A percentile compares a stretch with the other conserved stretches of the same genome.
Conservation (phyloP, 2,888 invertebrate genomes). For the Apodemia mormo region DNA sequence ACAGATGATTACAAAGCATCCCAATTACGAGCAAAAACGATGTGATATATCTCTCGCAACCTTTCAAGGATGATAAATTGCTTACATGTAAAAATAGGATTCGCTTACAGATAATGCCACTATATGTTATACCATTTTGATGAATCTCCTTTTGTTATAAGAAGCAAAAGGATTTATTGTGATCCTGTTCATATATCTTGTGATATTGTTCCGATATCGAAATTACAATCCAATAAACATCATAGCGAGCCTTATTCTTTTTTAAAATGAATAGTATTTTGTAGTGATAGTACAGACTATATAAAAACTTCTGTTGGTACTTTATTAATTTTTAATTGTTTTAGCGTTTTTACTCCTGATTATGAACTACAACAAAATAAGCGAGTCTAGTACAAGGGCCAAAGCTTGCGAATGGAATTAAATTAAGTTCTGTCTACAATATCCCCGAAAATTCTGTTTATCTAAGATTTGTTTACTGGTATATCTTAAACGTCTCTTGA, state of each 20-base stretch:
- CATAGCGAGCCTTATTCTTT: no score
- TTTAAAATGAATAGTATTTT: no score
- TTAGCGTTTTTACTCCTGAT: no score
- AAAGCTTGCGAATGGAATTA: no score
- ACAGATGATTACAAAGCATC: constrained; percentile 7
- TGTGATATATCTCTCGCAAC: constrained; percentile 2
- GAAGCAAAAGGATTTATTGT: constrained; percentile 27
- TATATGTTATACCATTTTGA: constrained; percentile 26
- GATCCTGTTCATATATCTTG: constrained; percentile 6
- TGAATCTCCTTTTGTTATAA: constrained; percentile 27
- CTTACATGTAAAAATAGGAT: constrained; percentile 28
- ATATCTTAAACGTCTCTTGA: constrained; percentile 15
- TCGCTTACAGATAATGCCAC: constrained; percentile 20
- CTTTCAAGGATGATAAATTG: constrained; percentile 27
- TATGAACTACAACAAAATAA: no score
- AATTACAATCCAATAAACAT: not conserved
- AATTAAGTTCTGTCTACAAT: no score
- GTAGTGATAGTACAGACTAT: no score
- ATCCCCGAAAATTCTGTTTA: no score
- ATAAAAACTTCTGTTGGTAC: no score
- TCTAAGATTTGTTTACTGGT: constrained; percentile 1
- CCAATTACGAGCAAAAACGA: constrained; percentile 9
- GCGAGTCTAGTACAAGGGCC: no score
- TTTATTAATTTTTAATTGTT: no score
- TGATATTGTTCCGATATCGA: constrained; percentile 2